Evolutionary conservation across 2,888 invertebrate species (phyloP).

Genomic region (Lithophane semibrunnea): DNA sequence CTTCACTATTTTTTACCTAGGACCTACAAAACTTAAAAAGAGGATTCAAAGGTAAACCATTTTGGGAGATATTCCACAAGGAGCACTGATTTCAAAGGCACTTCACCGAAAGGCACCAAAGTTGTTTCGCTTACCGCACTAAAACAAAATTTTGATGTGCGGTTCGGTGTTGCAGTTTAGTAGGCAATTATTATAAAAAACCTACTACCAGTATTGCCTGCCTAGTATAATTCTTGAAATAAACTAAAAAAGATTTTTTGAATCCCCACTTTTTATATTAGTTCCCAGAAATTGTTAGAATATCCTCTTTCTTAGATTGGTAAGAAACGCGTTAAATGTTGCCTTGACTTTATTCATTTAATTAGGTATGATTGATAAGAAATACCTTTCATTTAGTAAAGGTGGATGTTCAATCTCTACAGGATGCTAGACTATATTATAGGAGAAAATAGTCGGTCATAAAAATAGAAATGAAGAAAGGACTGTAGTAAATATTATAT

Average conservation of each 20-base stretch:
- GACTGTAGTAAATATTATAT: no score
- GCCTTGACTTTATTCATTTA: neutral
- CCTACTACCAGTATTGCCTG: neutral
- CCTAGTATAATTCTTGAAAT: neutral
- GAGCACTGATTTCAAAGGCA: no score
- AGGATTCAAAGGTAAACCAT: no score
- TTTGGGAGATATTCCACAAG: no score
- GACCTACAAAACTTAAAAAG: no score
- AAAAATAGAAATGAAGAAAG: neutral
- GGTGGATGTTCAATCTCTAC: neutral
- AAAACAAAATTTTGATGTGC: no score
- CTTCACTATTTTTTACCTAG: no score
- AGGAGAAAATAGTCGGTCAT: neutral
- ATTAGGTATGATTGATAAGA: neutral
- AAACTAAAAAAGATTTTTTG: neutral
- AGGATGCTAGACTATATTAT: neutral
- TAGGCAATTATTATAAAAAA: neutral
- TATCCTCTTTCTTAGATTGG: neutral
- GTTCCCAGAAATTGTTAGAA: neutral
- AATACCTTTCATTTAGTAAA: neutral
- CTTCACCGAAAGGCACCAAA: no score
- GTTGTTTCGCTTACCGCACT: no score
- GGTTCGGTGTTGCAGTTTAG: neutral
- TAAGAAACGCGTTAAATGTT: neutral
- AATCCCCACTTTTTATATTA: neutral